Conservation (phyloP, 2,113 vertebrate genomes). For the Crotalus tigris region DNA sequence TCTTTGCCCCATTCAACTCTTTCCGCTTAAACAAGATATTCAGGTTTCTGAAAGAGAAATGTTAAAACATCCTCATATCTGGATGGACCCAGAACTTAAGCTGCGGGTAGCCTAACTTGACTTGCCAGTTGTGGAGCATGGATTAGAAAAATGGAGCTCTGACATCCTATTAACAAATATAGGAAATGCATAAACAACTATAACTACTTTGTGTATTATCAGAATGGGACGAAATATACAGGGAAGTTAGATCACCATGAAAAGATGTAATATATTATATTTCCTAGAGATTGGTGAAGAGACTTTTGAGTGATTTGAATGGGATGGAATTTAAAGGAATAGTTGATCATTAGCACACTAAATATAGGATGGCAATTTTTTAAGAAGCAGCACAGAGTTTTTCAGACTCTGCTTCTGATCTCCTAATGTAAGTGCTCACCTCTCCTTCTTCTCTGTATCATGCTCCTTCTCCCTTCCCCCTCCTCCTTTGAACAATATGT, state of each 20-base stretch:
- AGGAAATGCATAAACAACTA: background rate
- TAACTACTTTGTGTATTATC: background rate
- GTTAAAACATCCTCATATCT: background rate
- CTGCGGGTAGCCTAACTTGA: background rate
- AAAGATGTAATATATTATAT: background rate
- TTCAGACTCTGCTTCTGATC: background rate
- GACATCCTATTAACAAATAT: background rate
- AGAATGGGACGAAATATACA: background rate
- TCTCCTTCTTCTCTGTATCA: background rate
- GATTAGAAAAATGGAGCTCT: background rate
- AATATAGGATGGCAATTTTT: background rate
- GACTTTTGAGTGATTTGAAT: background rate
- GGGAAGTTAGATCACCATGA: background rate
- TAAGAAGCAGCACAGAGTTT: background rate
- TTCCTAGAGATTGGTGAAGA: background rate
- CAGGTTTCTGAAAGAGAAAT: background rate
- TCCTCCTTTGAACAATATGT: background rate
- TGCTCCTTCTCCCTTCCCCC: background rate
- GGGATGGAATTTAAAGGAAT: background rate
- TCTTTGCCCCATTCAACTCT: background rate
- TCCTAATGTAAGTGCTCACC: background rate
- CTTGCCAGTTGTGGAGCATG: background rate
- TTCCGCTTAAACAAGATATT: background rate
- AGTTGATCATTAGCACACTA: background rate
- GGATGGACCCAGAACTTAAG: background rate